Percentiles rank a stretch among this genome's conserved stretches.
Evolutionary conservation across 2,888 invertebrate species (phyloP).

Genomic region (Trisateles emortualis): DNA sequence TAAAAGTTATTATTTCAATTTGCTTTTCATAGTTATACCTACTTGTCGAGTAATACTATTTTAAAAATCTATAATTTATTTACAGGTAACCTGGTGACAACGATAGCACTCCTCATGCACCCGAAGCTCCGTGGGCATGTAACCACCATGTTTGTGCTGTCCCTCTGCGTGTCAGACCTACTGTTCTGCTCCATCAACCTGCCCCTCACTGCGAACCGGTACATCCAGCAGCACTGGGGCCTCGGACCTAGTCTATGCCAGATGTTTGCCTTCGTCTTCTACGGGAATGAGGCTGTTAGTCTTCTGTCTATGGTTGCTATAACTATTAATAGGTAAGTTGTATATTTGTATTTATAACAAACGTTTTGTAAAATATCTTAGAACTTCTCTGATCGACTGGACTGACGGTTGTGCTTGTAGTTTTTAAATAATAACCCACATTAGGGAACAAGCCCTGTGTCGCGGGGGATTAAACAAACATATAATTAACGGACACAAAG

Average conservation of each 20-base stretch:
- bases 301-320: slow-evolving; percentile 96
- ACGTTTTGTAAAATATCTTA: neutral
- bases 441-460: no score
- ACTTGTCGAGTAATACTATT: neutral
- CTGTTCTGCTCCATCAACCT: slow-evolving; percentile 94
- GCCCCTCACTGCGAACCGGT: slow-evolving; percentile 94
- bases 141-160: slow-evolving; percentile 95
- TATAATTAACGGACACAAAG: no score
- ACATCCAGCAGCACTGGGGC: slow-evolving; percentile 93
- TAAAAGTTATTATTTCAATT: no score
- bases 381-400: no score
- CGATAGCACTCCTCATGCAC: slow-evolving; percentile 92
- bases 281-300: slow-evolving; percentile 96
- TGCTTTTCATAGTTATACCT: no score
- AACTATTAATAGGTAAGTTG: slow-evolving; percentile 92
- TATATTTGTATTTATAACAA: neutral
- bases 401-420: no score
- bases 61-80: no score
- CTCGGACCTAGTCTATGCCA: slow-evolving; percentile 92
- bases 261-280: slow-evolving; percentile 95
- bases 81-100: slow-evolving; percentile 94
- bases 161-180: slow-evolving; percentile 94
- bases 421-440: no score
- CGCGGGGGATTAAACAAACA: no score
- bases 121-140: slow-evolving; percentile 93